Base-by-base conservation (phyloP, 2,888 invertebrate species). In the Tholera decimalis region DNA sequence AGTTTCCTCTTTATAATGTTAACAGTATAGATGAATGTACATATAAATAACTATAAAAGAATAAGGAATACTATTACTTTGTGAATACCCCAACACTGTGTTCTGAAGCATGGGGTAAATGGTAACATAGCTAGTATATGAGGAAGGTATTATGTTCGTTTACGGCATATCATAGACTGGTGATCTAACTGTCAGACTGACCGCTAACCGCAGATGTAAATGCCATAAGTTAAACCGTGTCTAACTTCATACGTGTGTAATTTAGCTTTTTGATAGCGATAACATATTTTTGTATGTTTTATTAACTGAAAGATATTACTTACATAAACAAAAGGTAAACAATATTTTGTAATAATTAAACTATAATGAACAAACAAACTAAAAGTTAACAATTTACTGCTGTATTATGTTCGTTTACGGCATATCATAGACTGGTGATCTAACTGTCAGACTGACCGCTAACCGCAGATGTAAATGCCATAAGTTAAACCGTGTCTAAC, bases 71-170 rank as follows among this genome's bases (percentile, higher is more conserved):
- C n/a, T n/a, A n/a, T n/a, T n/a, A n/a, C n/a, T n/a, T n/a, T n/a
- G n/a, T n/a, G n/a, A n/a, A n/a, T n/a, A n/a, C n/a, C n/a, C n/a
- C n/a, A n/a, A n/a, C n/a, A n/a, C n/a, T n/a, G n/a, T n/a, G n/a
- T n/a, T n/a, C n/a, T n/a, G n/a, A n/a, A n/a, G n/a, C n/a, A n/a
- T n/a, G n/a, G n/a, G n/a, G n/a, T n/a, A 66, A 26, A 39, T 30
- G 6, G 46, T n/a, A 28, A 49, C 22, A 37, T 54, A 57, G 26
- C 60, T 73, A 44, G 60, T 75, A 64, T 71, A 85, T 80, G 75
- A 85, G 88, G 87, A 88, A 88, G 85, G 69, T 84, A 85, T 87
- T 84, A 86, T 63, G 74, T 66, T 65, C 80, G 74, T 81, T 73
- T 83, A 82, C 75, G 68, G 82, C 79, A 73, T 86, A 81, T 73